Percentiles rank a stretch among this genome's conserved stretches.
phyloP scores from a whole-genome alignment of 2,797 vertebrate genomes.

The Apogon hyalosoma region DNA sequence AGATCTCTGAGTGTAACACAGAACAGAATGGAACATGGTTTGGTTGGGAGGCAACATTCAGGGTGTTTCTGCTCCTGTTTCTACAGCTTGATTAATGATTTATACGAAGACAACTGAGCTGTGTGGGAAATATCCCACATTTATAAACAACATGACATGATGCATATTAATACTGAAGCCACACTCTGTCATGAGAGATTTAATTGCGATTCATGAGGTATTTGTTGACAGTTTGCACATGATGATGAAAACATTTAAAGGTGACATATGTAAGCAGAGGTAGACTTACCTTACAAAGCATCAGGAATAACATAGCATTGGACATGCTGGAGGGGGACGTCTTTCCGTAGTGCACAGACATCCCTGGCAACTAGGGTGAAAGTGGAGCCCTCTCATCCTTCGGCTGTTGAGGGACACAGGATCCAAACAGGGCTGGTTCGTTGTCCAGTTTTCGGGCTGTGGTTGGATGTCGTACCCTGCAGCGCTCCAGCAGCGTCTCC shows the following conservation, averaged over 20 bases:
- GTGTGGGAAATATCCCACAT: conserved; percentile 33
- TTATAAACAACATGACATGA: conserved; percentile 36
- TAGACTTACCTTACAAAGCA: conserved; percentile 94
- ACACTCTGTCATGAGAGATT: conserved; percentile 22
- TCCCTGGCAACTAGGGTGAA: conserved; percentile 78
- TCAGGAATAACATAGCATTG: conserved; percentile 92
- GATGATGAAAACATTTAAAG: conserved; percentile 9
- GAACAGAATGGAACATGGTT: neutral
- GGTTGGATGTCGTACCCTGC: conserved; percentile 63
- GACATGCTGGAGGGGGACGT: conserved; percentile 85
- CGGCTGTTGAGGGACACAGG: conserved; percentile 55
- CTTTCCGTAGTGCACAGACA: conserved; percentile 72
- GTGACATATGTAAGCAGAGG: conserved; percentile 3
- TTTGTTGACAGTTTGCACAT: conserved; percentile 27
- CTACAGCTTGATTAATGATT: conserved; percentile 40
- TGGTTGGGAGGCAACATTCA: conserved; percentile 1
- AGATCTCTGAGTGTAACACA: neutral
- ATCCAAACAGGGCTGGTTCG: conserved; percentile 62
- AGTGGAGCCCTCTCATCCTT: conserved; percentile 82
- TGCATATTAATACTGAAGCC: conserved; percentile 33
- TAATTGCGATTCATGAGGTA: conserved; percentile 15
- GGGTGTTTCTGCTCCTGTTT: conserved; percentile 1
- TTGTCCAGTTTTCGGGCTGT: conserved; percentile 65
- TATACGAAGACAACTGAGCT: conserved; percentile 46
- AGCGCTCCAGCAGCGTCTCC: conserved; percentile 67